Evolutionary conservation across 2,113 vertebrate genomes (phyloP).

Genomic region (Prinia subflava): DNA sequence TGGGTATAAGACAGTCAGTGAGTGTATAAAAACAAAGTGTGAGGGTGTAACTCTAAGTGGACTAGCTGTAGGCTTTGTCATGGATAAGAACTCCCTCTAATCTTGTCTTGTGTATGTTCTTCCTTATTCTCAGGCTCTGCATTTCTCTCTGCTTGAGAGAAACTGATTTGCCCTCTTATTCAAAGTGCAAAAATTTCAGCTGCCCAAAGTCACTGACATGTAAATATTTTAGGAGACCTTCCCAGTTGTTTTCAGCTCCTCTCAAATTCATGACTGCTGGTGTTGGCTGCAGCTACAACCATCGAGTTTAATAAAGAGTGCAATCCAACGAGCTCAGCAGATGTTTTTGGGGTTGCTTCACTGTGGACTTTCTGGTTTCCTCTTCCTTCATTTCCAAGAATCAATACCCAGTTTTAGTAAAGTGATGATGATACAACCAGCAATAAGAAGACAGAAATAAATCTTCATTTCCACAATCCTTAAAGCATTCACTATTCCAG

Average conservation of each 20-base stretch:
- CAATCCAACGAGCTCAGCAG: conserved; percentile 34
- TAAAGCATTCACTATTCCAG: neutral
- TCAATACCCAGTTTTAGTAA: conserved; percentile 46
- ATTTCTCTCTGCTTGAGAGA: neutral
- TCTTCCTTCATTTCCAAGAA: conserved; percentile 55
- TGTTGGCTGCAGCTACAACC: neutral
- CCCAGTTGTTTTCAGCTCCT: neutral
- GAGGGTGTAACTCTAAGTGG: neutral
- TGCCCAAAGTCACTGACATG: neutral
- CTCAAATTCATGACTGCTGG: neutral
- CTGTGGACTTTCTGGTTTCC: conserved; percentile 42
- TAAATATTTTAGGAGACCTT: conserved; percentile 1
- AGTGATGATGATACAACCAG: neutral
- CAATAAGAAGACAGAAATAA: conserved; percentile 13
- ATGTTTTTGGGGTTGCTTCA: conserved; percentile 46
- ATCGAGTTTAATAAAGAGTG: conserved; percentile 5
- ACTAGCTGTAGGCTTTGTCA: neutral
- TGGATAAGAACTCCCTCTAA: neutral
- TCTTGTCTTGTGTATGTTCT: neutral
- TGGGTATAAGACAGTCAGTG: neutral
- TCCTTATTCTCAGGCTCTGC: neutral
- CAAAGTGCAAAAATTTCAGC: neutral
- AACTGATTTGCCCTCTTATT: neutral
- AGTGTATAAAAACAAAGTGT: neutral
- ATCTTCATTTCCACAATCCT: neutral